These are phyloP conservation scores for Sitobion miscanthi DNA, from an alignment of 1,140 invertebrate genomes.

Conservation along the genomic window DNA sequence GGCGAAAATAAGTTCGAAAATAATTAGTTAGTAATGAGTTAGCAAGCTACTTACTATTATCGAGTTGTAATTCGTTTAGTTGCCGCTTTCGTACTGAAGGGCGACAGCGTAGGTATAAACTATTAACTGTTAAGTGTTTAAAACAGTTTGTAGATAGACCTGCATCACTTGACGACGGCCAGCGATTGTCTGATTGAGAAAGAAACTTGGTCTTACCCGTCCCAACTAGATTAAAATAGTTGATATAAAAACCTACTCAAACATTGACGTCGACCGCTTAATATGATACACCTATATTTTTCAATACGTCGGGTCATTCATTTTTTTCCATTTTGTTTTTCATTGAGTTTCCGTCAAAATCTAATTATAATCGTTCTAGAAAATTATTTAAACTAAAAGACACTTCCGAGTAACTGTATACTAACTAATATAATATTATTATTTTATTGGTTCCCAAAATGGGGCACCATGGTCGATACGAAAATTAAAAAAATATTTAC, in stretches of 20 bases:
- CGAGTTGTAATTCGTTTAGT: slow-evolving; percentile 4
- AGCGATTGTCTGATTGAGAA: neutral
- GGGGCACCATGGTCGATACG: neutral
- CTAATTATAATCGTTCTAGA: neutral
- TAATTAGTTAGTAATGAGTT: neutral
- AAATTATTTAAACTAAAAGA: neutral
- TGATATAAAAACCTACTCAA: neutral
- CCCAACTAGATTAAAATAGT: neutral
- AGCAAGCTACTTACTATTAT: neutral
- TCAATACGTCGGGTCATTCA: neutral
- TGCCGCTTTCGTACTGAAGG: neutral
- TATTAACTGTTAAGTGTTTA: neutral
- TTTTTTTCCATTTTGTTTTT: neutral
- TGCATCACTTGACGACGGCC: neutral
- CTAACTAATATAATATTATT: neutral
- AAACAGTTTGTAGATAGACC: neutral
- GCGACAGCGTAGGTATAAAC: neutral
- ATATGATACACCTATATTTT: neutral
- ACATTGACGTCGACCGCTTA: neutral
- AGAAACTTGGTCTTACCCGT: neutral
- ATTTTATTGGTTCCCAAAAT: neutral
- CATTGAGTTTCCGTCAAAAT: neutral
- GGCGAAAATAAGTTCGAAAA: neutral
- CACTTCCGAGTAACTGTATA: neutral
- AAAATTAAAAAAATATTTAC: neutral